Conservation (phyloP, 53 echinoderm and acorn worm species). For the Glandiceps talaboti region DNA sequence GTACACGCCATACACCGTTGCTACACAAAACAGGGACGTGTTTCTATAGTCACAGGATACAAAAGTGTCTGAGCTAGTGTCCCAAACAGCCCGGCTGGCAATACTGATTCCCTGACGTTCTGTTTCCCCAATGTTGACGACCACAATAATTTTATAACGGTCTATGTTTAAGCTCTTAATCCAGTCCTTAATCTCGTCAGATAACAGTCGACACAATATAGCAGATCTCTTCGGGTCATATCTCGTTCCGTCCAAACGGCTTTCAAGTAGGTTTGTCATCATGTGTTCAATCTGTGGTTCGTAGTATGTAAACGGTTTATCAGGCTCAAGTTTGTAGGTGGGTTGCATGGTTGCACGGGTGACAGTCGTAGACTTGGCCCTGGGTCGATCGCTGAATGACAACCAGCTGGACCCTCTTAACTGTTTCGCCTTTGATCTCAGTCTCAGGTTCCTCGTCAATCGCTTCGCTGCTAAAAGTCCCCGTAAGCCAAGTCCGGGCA, state of each 20-base stretch:
- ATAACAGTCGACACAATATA: slow-evolving; percentile 27
- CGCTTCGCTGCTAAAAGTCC: slow-evolving; percentile 53
- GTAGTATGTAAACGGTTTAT: slow-evolving; percentile 32
- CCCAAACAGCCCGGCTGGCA: slow-evolving; percentile 53
- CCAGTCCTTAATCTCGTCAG: slow-evolving; percentile 49
- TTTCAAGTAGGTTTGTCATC: slow-evolving; percentile 28
- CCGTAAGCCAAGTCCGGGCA: slow-evolving; percentile 20
- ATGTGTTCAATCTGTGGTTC: slow-evolving; percentile 23
- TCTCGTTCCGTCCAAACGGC: slow-evolving; percentile 21
- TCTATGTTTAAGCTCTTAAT: slow-evolving; percentile 45
- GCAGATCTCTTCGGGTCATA: slow-evolving; percentile 39
- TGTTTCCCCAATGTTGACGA: slow-evolving; percentile 56
- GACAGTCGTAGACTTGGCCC: neutral
- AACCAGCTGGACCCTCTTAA: slow-evolving; percentile 35
- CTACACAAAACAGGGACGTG: slow-evolving; percentile 54
- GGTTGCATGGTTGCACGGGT: slow-evolving; percentile 27
- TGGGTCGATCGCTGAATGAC: slow-evolving; percentile 42
- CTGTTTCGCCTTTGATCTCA: slow-evolving; percentile 43
- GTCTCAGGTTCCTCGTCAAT: slow-evolving; percentile 44
- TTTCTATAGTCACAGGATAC: slow-evolving; percentile 50
- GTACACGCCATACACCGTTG: slow-evolving; percentile 67
- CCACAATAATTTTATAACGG: slow-evolving; percentile 51
- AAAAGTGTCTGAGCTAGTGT: slow-evolving; percentile 36
- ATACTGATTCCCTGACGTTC: slow-evolving; percentile 34
- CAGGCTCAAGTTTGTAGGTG: slow-evolving; percentile 49